A percentile compares a stretch with the other conserved stretches of the same genome.
phyloP scores from a whole-genome alignment of 2,888 invertebrate species.

The Caenorhabditis sinica region DNA sequence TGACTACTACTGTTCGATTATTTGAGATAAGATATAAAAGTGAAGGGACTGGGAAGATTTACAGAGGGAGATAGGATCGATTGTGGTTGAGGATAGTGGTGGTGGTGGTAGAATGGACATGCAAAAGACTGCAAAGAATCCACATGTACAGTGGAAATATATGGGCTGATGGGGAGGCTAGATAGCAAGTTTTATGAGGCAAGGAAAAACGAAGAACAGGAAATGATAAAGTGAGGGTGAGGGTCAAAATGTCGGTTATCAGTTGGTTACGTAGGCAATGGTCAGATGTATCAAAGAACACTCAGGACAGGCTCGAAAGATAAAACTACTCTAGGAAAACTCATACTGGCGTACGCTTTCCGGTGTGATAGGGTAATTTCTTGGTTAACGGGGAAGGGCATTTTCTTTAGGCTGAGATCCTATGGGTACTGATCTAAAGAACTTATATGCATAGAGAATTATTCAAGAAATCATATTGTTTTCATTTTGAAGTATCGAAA shows the following conservation, averaged over 20 bases:
- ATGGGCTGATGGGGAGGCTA: slow-evolving; percentile 41
- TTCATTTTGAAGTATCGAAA: not conserved
- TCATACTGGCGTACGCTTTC: not conserved
- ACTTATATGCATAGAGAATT: not conserved
- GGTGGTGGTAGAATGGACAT: not conserved
- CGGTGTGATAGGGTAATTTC: not conserved
- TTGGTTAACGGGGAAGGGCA: no score
- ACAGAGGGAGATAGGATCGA: slow-evolving; percentile 33
- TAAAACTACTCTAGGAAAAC: not conserved
- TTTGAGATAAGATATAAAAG: slow-evolving; percentile 15
- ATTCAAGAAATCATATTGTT: not conserved
- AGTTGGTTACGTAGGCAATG: slow-evolving; percentile 15
- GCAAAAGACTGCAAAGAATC: slow-evolving; percentile 46
- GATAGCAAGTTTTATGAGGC: slow-evolving; percentile 52
- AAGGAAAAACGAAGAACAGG: slow-evolving; percentile 31
- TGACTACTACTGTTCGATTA: no score
- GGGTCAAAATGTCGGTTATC: slow-evolving; percentile 55
- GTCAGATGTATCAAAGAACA: slow-evolving; percentile 32
- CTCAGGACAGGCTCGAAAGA: not conserved
- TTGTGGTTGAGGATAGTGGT: not conserved
- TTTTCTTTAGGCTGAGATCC: no score
- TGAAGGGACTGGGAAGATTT: slow-evolving; percentile 14
- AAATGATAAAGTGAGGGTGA: slow-evolving; percentile 14
- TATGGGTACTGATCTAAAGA: no score
- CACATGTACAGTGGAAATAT: slow-evolving; percentile 14